These are phyloP conservation scores for Serinus canaria DNA, from an alignment of 2,113 vertebrate species.

Conservation along the genomic window DNA sequence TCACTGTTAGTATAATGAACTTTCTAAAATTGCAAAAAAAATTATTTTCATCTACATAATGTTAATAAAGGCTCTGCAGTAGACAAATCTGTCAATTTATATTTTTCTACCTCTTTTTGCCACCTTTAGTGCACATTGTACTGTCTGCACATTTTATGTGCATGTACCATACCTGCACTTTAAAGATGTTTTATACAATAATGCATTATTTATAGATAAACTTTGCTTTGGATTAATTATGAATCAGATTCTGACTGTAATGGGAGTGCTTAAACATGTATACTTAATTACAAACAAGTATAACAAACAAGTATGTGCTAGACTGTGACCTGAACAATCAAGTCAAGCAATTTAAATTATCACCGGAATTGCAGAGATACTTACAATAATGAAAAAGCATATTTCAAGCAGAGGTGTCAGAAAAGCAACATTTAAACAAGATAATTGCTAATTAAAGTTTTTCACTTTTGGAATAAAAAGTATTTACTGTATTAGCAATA, in stretches of 20 bases:
- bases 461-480: background rate
- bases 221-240: constrained; percentile 49
- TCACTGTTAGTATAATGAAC: background rate
- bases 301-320: constrained; percentile 15
- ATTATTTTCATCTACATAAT: background rate
- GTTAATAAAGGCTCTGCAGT: background rate
- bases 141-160: background rate
- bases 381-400: constrained; percentile 1
- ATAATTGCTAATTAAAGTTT: background rate
- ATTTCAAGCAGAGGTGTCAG: background rate
- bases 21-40: background rate
- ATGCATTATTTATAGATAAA: constrained; percentile 48
- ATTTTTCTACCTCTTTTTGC: background rate
- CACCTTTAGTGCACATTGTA: background rate
- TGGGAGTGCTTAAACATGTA: constrained; percentile 8
- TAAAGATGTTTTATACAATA: constrained; percentile 25
- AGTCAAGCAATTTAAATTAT: constrained; percentile 15
- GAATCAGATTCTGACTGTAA: constrained; percentile 19
- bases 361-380: background rate
- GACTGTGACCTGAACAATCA: constrained; percentile 31
- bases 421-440: background rate
- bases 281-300: constrained; percentile 27
- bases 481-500: background rate
- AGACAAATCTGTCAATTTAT: background rate
- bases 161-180: background rate